These are phyloP conservation scores for Hylomyscus alleni DNA, from an alignment of 2,797 vertebrate species.

Conservation along the genomic window DNA sequence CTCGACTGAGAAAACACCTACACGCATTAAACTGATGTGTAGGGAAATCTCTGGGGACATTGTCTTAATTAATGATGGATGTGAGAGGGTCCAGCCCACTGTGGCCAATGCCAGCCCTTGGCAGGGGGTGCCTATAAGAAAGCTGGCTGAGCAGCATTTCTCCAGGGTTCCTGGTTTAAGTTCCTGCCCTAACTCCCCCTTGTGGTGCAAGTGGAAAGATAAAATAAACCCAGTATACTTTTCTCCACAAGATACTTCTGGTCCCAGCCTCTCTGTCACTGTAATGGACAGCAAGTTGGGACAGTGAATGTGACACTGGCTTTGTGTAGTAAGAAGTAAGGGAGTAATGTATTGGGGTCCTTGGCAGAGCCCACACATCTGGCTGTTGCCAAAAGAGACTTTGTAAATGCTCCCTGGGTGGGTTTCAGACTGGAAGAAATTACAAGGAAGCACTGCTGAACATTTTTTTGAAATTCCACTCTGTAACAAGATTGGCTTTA, in stretches of 20 bases:
- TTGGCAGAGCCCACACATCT: neutral
- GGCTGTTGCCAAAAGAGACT: neutral
- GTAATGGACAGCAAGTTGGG: neutral
- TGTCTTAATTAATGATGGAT: neutral
- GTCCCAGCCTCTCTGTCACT: neutral
- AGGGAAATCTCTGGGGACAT: neutral
- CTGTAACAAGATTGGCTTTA: neutral
- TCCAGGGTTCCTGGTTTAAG: neutral
- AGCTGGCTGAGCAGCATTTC: neutral
- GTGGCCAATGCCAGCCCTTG: neutral
- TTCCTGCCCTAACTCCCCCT: neutral
- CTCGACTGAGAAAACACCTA: neutral
- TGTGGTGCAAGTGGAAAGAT: neutral
- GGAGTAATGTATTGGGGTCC: neutral
- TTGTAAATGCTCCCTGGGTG: neutral
- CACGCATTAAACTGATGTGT: neutral
- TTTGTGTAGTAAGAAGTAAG: neutral
- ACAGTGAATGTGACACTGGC: neutral
- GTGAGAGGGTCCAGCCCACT: too few relatives aligned
- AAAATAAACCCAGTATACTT: neutral
- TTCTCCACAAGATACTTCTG: neutral
- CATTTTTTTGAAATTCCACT: neutral
- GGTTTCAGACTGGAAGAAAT: neutral
- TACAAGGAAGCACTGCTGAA: neutral
- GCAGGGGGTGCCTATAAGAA: neutral